Base-by-base conservation (phyloP, 2,888 invertebrate genomes). In the Orthosia cruda region DNA sequence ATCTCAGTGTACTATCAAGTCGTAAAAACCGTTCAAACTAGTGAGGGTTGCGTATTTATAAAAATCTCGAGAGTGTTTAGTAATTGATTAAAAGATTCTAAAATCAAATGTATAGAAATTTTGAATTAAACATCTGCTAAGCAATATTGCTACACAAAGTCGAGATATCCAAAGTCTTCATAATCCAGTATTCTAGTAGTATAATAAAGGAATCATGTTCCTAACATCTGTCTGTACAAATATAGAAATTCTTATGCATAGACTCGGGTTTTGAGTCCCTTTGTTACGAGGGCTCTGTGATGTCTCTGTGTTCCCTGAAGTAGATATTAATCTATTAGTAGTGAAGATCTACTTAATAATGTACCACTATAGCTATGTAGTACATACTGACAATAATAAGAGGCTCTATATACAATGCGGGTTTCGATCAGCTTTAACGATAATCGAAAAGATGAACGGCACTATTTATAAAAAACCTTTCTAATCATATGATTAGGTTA, bases 261-360 rank as follows among this genome's bases (percentile, higher is more conserved):
- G 32, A 50, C 18, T 18, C 57, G 16, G 18, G 50, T 45, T n/a
- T 50, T 16, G 26, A 50, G 20, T 26, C 15, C 80, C 74, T 49
- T 79, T 72, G 80, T 79, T 74, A n/a, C n/a, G 49, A 55, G 18
- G 57, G 77, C 68, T 77, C 50, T 74, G 74, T 75, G n/a, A n/a
- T 71, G 71, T 59, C 23, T 59, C 5, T 3, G n/a, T 79, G 23
- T 59, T 47, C 59, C 47, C 72, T 58, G 18, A 47, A 66, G 23
- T 47, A 54, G 13, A 20, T 65, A 75, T 20, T 32, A 63, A 78
- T 13, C 52, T n/a, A 55, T 55, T 49, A 58, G n/a, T n/a, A 23
- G 57, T 50, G 26, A 50, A 57, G 40, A 52, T 47, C 26, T 78
- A 16, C 45, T 45, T 58, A 26, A 50, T 58, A 26, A 58, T 20